Conservation (phyloP, 2,797 vertebrate species). For the Alfaro cultratus region DNA sequence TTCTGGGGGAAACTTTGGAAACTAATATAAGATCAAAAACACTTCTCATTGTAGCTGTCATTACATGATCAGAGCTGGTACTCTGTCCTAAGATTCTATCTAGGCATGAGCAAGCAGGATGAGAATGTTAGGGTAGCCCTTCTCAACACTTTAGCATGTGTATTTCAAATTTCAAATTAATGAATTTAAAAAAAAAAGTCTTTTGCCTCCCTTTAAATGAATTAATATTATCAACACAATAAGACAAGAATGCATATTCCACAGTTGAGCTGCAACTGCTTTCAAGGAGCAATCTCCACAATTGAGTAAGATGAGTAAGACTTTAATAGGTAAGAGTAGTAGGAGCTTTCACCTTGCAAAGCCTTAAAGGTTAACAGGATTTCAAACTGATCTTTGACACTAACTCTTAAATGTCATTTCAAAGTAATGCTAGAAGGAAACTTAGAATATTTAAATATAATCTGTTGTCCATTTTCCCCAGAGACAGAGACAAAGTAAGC, state of each 20-base stretch:
- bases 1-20: no score
- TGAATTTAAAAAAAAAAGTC: not conserved
- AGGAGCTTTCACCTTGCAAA: no score
- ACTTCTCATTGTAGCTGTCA: not conserved
- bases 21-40: constrained; percentile 1
- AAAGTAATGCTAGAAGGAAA: no score
- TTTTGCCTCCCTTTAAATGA: not conserved
- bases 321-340: not conserved
- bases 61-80: constrained; percentile 25
- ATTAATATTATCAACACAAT: not conserved
- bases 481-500: no score
- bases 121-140: not conserved
- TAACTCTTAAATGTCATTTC: no score
- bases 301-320: not conserved
- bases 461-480: no score
- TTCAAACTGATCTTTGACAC: no score
- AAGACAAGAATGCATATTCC: not conserved
- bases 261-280: no score
- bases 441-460: no score
- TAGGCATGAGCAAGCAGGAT: not conserved
- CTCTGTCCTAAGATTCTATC: not conserved
- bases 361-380: no score
- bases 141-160: not conserved
- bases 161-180: not conserved
- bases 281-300: not conserved